A percentile compares a stretch with the other conserved stretches of the same genome.
Evolutionary conservation across 2,888 invertebrate species (phyloP).

Genomic region (Eupsilia transversa): DNA sequence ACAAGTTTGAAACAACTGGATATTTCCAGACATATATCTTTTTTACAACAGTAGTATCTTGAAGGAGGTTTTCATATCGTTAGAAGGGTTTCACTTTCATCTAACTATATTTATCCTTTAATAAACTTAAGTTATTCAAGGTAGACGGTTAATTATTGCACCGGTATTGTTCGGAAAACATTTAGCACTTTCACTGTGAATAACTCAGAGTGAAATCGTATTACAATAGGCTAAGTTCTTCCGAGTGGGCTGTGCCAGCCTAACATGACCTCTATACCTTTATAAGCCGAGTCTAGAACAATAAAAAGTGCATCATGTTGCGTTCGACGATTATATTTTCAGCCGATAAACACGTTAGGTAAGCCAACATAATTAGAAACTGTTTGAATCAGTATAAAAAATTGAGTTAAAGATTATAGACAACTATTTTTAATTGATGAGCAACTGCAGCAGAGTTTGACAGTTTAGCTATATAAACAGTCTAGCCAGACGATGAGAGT

Average conservation of each 20-base stretch:
- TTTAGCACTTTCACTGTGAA: constrained; percentile 82
- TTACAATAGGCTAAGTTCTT: constrained; percentile 77
- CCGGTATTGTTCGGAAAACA: constrained; percentile 76
- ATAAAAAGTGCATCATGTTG: background rate
- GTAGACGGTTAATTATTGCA: constrained; percentile 63
- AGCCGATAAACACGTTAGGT: background rate
- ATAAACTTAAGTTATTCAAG: constrained; percentile 54
- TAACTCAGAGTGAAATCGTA: constrained; percentile 81
- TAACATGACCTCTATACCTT: constrained; percentile 69
- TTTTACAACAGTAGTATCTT: constrained; percentile 29
- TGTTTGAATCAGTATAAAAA: background rate
- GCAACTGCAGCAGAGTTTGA: background rate
- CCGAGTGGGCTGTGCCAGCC: constrained; percentile 73
- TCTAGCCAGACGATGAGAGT: constrained; percentile 12
- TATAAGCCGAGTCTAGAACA: constrained; percentile 7
- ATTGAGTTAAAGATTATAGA: background rate
- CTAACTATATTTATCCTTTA: constrained; percentile 34
- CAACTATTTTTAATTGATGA: background rate
- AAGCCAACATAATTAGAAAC: background rate
- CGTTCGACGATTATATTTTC: background rate
- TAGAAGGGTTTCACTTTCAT: constrained; percentile 27
- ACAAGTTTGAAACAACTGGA: constrained; percentile 25
- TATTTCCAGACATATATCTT: constrained; percentile 25
- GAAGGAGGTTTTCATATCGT: constrained; percentile 16
- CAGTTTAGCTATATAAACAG: background rate